Conservation (phyloP, 2,113 vertebrate species). For the Sarotherodon lohbergeri region DNA sequence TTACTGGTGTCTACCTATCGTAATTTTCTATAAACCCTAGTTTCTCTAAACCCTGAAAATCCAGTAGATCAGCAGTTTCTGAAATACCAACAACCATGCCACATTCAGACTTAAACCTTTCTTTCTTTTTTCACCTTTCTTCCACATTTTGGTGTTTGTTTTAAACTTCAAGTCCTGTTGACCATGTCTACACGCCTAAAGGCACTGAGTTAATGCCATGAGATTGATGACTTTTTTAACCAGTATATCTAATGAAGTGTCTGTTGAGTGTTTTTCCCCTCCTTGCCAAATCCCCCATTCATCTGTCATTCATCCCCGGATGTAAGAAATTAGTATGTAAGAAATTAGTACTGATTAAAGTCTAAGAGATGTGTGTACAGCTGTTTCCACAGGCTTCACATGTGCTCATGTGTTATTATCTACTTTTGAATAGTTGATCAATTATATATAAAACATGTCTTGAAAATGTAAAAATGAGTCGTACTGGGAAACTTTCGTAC, state of each 20-base stretch:
- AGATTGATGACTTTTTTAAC: neutral
- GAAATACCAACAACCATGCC: neutral
- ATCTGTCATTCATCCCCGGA: neutral
- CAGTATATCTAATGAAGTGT: neutral
- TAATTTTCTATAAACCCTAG: neutral
- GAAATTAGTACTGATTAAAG: neutral
- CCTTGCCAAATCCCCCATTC: fast-evolving
- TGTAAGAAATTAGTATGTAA: neutral
- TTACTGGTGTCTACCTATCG: neutral
- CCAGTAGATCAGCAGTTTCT: neutral
- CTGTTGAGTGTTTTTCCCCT: neutral
- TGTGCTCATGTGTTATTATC: neutral
- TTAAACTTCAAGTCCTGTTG: neutral
- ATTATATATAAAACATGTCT: too few relatives aligned
- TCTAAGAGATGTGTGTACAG: neutral
- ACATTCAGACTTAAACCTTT: neutral
- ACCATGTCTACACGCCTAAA: neutral
- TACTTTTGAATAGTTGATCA: neutral
- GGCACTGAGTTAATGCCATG: neutral
- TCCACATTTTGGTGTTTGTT: neutral
- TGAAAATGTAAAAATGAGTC: too few relatives aligned
- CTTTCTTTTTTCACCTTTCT: neutral
- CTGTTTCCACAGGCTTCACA: neutral
- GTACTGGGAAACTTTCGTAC: neutral
- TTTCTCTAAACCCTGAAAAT: neutral